Conservation (phyloP, 2,113 vertebrate species). For the Isurus oxyrinchus region DNA sequence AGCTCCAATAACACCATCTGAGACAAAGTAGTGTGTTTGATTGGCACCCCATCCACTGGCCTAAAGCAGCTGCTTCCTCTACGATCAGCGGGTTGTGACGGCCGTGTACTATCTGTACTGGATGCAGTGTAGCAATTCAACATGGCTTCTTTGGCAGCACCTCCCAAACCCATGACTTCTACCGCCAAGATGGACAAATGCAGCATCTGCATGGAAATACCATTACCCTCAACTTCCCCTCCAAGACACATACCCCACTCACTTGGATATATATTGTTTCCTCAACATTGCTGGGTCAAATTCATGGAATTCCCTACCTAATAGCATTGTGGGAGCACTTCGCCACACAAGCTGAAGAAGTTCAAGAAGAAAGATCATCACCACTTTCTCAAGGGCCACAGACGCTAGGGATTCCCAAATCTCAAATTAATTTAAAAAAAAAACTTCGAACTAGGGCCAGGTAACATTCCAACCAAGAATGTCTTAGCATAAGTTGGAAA, state of each 20-base stretch:
- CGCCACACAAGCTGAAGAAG: too few relatives aligned
- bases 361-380: background rate
- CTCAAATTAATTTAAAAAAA: background rate
- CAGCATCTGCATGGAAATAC: background rate
- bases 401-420: background rate
- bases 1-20: too few relatives aligned
- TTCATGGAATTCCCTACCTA: background rate
- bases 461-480: background rate
- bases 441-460: background rate
- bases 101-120: background rate
- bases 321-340: background rate
- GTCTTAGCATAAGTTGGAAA: background rate
- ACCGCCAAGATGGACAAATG: background rate
- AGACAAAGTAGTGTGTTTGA: background rate
- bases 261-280: background rate
- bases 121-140: background rate
- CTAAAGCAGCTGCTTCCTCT: background rate
- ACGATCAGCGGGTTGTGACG: background rate
- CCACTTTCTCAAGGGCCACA: background rate
- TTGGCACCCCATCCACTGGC: background rate
- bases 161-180: background rate
- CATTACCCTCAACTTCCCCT: background rate
- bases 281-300: background rate
- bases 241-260: background rate
- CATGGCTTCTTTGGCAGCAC: background rate